Base-by-base conservation (phyloP, 2,113 vertebrate genomes). In the Silurus meridionalis region DNA sequence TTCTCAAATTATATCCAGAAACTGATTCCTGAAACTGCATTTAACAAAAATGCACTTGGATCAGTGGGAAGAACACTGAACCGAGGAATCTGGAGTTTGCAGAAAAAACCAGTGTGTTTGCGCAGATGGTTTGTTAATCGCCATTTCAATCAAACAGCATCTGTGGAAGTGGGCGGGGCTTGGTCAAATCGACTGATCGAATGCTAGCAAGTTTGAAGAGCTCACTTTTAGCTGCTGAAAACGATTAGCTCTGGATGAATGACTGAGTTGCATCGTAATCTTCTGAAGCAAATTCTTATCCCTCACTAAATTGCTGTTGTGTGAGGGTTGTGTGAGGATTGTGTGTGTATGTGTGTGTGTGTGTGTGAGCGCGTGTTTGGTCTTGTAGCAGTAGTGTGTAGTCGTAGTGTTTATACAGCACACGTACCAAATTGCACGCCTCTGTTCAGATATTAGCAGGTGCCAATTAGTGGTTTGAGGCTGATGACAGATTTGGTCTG, bases 361-460 rank as follows among this genome's bases (percentile, higher is more conserved):
- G 28, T 0, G 25, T 85, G 28, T 4, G 60, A n/a, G 17, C 23
- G 78, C 81, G 10, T 87, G 85, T 78, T 67, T 2, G 14, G 50
- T 67, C 80, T 48, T 78, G 80, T 58, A 46, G 8, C 57, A 13
- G 48, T 25, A 25, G 63, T 19, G 53, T 13, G 10, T 57, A 48
- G 58, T 72, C 9, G 15, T 15, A 10, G n/a, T 85, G 52, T 71
- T 71, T 72, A 72, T 13, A 72, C 53, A 72, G 66, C 60, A 21
- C n/a, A 28, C n/a, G 48, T 8, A 55, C 66, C 50, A 50, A 58
- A 78, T 66, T 83, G 46, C n/a, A 58, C 67, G 46, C 28, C 52
- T 85, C 58, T 63, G 48, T 82, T 86, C 52, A 77, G 69, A 57
- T 67, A 58, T 66, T 77, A 67, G 25, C 61, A 78, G 80, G 53